Evolutionary conservation across 30 jellyfish, hydroid and myxozoan species (phyloP).

Genomic region (Pseudorhiza aurosa): DNA sequence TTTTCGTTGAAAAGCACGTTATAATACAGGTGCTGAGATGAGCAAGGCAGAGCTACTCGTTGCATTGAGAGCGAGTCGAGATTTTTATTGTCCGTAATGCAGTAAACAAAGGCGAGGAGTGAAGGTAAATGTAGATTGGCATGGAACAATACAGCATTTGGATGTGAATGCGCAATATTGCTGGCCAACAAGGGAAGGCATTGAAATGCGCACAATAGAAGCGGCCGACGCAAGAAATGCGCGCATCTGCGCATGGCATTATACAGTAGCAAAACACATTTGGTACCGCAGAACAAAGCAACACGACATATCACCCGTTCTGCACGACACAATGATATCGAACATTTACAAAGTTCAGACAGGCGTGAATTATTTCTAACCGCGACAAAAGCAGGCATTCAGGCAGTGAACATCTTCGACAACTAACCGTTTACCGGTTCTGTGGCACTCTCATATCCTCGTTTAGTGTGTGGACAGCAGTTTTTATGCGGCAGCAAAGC

Average conservation of each 20-base stretch:
- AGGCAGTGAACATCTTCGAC: slow-evolving; percentile 62
- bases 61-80: slow-evolving; percentile 35
- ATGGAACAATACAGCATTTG: slow-evolving; percentile 53
- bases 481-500: slow-evolving; percentile 67
- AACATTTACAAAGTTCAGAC: slow-evolving; percentile 67
- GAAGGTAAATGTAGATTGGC: slow-evolving; percentile 3
- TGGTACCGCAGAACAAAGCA: slow-evolving; percentile 65
- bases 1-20: slow-evolving; percentile 45
- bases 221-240: slow-evolving; percentile 94
- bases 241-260: slow-evolving; percentile 92
- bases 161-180: slow-evolving; percentile 44
- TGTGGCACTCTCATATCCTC: slow-evolving; percentile 40
- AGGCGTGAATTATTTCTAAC: slow-evolving; percentile 76
- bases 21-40: slow-evolving; percentile 56
- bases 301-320: slow-evolving; percentile 63
- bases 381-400: slow-evolving; percentile 87
- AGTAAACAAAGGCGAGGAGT: slow-evolving; percentile 9
- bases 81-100: slow-evolving; percentile 1
- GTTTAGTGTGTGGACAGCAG: slow-evolving; percentile 52
- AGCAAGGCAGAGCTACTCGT: slow-evolving; percentile 36
- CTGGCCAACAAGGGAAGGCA: slow-evolving; percentile 74
- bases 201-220: slow-evolving; percentile 77
- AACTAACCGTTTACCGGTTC: slow-evolving; percentile 54
- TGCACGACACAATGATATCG: slow-evolving; percentile 69
- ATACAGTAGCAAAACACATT: slow-evolving; percentile 78